Evolutionary conservation across 2,797 vertebrate species (phyloP), one percentile per base, ranked within the genome.

Genomic region (Dermochelys coriacea): DNA sequence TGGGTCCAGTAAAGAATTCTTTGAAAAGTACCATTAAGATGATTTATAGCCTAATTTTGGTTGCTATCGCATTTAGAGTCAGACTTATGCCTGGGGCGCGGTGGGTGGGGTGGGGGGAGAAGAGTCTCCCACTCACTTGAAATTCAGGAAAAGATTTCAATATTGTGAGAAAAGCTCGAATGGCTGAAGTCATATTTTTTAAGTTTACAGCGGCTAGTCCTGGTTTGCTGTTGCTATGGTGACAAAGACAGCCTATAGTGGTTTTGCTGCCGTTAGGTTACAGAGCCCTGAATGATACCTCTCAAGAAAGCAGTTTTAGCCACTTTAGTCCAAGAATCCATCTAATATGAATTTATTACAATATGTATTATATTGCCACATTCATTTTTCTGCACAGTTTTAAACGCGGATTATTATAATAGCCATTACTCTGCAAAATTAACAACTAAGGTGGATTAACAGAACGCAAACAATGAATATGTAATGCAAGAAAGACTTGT

Each of bases 41-140:
- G 98, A 99, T 98, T 98, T 98, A 99, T 98, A 95, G 98, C 97
- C 97, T 98, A 97, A 98, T 98, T 98, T 97, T 82, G 54, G 98
- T 98, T 98, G 98, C 98, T 97, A 97, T 98, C 98, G 98, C 94
- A 98, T 98, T 98, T 95, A 93, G 81, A 97, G 91, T 89, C 94
- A 95, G 96, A 94, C 93, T 96, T 97, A 93, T 1, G 91, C 94
- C 93, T 95, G 59, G 14, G 31, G 14, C 49, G 49, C 3, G 10
- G 49, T 54, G 49, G 10, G 12, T 49, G 49, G 49, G 12, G 12
- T 12, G 61, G 77, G 80, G 54, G 71, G 71, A 61, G 96, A 96
- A 97, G 93, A 93, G 91, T 86, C 93, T 96, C 92, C 90, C 86
- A 84, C 90, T 97, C 25, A 4, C 79, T 96, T 97, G 95, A 97